Percentiles rank a stretch among this genome's conserved stretches.
Conservation (phyloP, 2,888 invertebrate species). For the Elgonia sp. region DNA sequence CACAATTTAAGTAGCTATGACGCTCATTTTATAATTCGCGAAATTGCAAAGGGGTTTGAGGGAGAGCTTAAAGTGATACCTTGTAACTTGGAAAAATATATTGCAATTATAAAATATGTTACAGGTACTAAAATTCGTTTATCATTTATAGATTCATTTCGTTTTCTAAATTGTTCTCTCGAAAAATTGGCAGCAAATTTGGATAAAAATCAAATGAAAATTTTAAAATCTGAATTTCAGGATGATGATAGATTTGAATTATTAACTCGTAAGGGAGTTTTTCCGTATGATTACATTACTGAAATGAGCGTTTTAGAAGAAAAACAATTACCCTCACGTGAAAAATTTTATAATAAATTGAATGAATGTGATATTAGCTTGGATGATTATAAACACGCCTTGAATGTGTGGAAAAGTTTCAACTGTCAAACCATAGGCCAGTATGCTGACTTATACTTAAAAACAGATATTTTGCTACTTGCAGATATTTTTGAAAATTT, state of each 20-base stretch:
- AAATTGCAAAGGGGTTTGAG: slow-evolving; percentile 49
- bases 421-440: slow-evolving; percentile 10
- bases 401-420: slow-evolving; percentile 71
- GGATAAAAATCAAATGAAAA: slow-evolving; percentile 20
- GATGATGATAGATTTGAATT: slow-evolving; percentile 38
- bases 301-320: slow-evolving; percentile 50
- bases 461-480: slow-evolving; percentile 17
- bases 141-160: slow-evolving; percentile 38
- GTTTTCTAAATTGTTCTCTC: slow-evolving; percentile 31
- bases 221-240: slow-evolving; percentile 6
- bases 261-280: slow-evolving; percentile 79
- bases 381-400: slow-evolving; percentile 79
- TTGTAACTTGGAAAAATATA: slow-evolving; percentile 82
- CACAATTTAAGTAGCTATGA: slow-evolving; percentile 71
- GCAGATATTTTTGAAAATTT: slow-evolving; percentile 41
- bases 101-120: too few relatives aligned
- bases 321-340: too few relatives aligned
- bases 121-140: too few relatives aligned
- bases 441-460: slow-evolving; percentile 31
- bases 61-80: slow-evolving; percentile 79
- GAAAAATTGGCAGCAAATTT: slow-evolving; percentile 26
- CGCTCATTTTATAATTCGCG: slow-evolving; percentile 46
- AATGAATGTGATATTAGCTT: slow-evolving; percentile 3
- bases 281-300: slow-evolving; percentile 10
- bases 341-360: slow-evolving; percentile 22